A percentile compares a stretch with the other conserved stretches of the same genome.
phyloP scores from a whole-genome alignment of 2,113 vertebrate genomes.

The Mus spicilegus region DNA sequence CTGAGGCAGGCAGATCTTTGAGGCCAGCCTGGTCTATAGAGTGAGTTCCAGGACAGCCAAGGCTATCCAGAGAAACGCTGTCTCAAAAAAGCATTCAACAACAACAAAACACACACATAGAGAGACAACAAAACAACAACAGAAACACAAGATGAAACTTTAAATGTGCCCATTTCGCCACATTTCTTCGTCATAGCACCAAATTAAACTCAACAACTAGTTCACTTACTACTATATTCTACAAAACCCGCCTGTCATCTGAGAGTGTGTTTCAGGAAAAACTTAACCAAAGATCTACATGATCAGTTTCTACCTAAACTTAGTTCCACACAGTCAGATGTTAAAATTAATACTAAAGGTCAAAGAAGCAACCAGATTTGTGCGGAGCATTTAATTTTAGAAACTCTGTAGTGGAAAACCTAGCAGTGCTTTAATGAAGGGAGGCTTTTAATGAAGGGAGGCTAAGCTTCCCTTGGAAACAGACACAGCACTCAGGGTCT shows the following conservation, averaged over 20 bases:
- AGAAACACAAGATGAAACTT: neutral
- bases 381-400: neutral
- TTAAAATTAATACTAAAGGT: conserved; percentile 28
- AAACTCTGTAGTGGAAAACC: neutral
- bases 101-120: too few relatives aligned
- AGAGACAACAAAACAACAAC: neutral
- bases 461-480: neutral
- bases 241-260: neutral
- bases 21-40: neutral
- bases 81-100: neutral
- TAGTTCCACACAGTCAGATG: neutral
- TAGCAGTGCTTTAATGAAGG: neutral
- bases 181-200: neutral
- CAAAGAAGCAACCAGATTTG: neutral
- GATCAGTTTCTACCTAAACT: conserved; percentile 27
- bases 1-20: neutral
- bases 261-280: neutral
- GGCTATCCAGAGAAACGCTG: neutral
- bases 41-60: neutral
- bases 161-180: neutral
- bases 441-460: neutral
- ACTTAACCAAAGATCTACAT: neutral
- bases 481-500: neutral
- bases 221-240: neutral
- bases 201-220: conserved; percentile 11